phyloP scores from a whole-genome alignment of 2,888 invertebrate genomes.

The Noctua fimbriata region DNA sequence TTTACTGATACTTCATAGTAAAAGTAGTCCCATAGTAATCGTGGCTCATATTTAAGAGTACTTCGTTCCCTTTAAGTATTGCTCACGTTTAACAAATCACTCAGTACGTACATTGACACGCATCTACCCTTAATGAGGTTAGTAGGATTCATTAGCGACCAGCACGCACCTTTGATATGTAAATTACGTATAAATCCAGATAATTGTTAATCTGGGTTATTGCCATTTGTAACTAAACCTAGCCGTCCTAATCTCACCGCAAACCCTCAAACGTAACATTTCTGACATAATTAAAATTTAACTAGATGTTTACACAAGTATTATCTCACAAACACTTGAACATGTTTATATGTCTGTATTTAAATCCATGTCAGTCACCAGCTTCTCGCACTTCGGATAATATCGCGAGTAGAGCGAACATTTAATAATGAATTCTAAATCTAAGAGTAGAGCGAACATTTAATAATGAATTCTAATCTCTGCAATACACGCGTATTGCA shows the following conservation, averaged over 20 bases:
- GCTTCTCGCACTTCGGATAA: conserved; percentile 51
- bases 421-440: conserved; percentile 61
- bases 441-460: conserved; percentile 46
- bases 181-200: not conserved
- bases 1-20: not conserved
- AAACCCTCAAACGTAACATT: not conserved
- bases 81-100: not conserved
- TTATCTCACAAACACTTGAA: conserved; percentile 20
- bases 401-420: conserved; percentile 43
- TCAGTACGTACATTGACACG: not conserved
- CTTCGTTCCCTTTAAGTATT: not conserved
- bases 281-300: conserved; percentile 30
- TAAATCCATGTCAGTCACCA: conserved; percentile 53
- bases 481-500: conserved; percentile 56
- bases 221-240: not conserved
- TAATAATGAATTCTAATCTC: conserved; percentile 61
- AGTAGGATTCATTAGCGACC: not conserved
- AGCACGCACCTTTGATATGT: not conserved
- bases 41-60: not conserved
- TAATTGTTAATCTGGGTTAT: conserved; percentile 1
- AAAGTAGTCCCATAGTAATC: not conserved
- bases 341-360: conserved; percentile 35
- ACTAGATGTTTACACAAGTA: conserved; percentile 8
- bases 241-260: not conserved
- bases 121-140: not conserved